Evolutionary conservation across 2,888 invertebrate genomes (phyloP), one percentile per base, ranked within the genome.

Genomic region (Coleophora deauratella): DNA sequence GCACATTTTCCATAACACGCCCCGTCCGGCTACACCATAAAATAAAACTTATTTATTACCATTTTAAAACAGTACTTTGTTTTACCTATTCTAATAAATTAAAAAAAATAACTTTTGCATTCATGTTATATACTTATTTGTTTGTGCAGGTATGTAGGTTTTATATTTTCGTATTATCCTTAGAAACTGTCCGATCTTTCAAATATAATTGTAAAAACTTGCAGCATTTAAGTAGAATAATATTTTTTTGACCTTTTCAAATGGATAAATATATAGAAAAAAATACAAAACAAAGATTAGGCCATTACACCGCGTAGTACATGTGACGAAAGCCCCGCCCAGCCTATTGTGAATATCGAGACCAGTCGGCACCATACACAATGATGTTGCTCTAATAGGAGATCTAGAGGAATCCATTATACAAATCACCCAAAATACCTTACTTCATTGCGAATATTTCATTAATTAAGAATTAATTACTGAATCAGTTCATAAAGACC

Each of bases 1-100:
- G 79, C 81, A 62, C 57, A 73, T 73, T 79, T 81, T 79, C 84
- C 84, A 75, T 63, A 72, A 75, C 79, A 84, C 81, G 76, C 62
- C 66, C 75, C 69, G 68, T 53, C 62, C 72, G 75, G 72, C 76
- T 76, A 78, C 66, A 71, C 67, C 72, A 66, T 64, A 65, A 61
- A 70, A 75, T 65, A 72, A 68, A 59, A 66, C 49, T 45, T 40
- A 57, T 56, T 60, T 55, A 54, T 62, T 57, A 62, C 62, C 63
- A 69, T 63, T 59, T 66, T 66, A 67, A 61, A 70, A 73, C 67
- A 69, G 45, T 64, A 21, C 21, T 60, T 68, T 65, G 52, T 58
- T 61, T 64, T 61, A 41, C 54, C 50, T 46, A 52, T 47, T 56
- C n/a, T n/a, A n/a, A n/a, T n/a, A n/a, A n/a, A n/a, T 4, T 21